Base-by-base conservation (phyloP, 2,113 vertebrate genomes). In the Vimba vimba region DNA sequence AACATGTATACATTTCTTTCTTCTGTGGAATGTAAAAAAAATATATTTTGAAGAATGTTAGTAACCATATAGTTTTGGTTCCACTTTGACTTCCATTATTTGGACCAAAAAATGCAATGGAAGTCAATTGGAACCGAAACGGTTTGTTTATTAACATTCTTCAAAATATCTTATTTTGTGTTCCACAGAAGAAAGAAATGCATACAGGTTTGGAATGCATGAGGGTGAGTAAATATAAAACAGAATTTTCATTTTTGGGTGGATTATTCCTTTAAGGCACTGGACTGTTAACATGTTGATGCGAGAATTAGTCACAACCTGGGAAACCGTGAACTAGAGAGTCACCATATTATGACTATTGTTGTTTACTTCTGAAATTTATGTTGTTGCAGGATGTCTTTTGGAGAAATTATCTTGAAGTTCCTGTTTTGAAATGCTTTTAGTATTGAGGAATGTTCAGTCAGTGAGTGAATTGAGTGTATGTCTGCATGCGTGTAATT, bases 401-500 rank as follows among this genome's bases (percentile, higher is more conserved):
- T 80, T 80, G 8, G 10, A 36, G 19, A 23, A 82, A 82, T 66
- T 0, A 33, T 52, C 50, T 19, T 68, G 2, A 69, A 33, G 27
- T 82, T 82, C 17, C 62, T 82, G 45, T 82, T 82, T n/a, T 52
- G 5, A 82, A 66, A 82, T 82, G 43, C 25, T 52, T 3, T 52
- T 25, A 62, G 43, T 82, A 33, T 82, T 77, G 27, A 77, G 50
- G 30, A 68, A 82, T n/a, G 17, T 80, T 60, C 59, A 30, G 47
- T 81, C 39, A 81, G n/a, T 47, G 45, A 25, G 75, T 25, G 71
- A 74, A 60, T 11, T 33, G 9, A 73, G 77, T 76, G 19, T 23
- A 15, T 15, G 64, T 15, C 71, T 45, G 52, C 59, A 27, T 76
- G 50, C 39, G 17, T 82, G 77, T 88, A 88, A 90, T 69, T 59